Evolutionary conservation across 2,888 invertebrate genomes (phyloP).

Genomic region (Drosophila differens): DNA sequence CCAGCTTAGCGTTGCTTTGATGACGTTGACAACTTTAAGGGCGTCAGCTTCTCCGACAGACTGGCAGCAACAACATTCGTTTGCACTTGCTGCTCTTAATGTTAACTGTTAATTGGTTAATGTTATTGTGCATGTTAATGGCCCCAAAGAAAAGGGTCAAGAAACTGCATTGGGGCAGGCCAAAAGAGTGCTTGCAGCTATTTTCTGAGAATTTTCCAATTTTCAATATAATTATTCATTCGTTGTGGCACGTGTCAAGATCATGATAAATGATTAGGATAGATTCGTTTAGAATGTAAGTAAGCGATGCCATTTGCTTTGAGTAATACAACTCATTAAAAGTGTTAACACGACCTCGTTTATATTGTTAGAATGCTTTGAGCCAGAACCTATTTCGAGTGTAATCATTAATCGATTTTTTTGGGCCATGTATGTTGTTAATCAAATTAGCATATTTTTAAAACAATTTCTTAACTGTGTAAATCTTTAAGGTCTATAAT

Average conservation of each 20-base stretch:
- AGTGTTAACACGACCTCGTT: slow-evolving; percentile 4
- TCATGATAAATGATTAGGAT: slow-evolving; percentile 48
- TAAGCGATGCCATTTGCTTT: not conserved
- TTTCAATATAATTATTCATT: slow-evolving; percentile 16
- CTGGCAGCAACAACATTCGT: slow-evolving; percentile 18
- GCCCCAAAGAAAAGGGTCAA: slow-evolving; percentile 47
- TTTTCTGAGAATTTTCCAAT: slow-evolving; percentile 13
- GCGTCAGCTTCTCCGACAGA: slow-evolving; percentile 53
- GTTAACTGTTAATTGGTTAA: slow-evolving; percentile 42
- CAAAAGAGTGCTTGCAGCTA: slow-evolving; percentile 13
- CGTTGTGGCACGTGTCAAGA: slow-evolving; percentile 20
- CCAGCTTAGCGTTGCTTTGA: slow-evolving; percentile 34
- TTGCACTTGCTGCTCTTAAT: slow-evolving; percentile 36
- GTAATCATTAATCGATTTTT: not conserved
- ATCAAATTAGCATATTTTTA: not conserved
- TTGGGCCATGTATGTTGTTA: not conserved
- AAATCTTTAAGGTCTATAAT: not conserved
- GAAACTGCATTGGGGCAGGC: slow-evolving; percentile 44
- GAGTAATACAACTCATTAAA: not conserved
- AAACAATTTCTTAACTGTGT: not conserved
- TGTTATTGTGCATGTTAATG: slow-evolving; percentile 28
- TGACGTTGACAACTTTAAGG: slow-evolving; percentile 67
- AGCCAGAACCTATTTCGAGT: not conserved
- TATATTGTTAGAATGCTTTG: not conserved
- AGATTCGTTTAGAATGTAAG: not conserved